These are phyloP conservation scores for Muscicapa comitata DNA, from an alignment of 2,797 vertebrate species.

Conservation along the genomic window DNA sequence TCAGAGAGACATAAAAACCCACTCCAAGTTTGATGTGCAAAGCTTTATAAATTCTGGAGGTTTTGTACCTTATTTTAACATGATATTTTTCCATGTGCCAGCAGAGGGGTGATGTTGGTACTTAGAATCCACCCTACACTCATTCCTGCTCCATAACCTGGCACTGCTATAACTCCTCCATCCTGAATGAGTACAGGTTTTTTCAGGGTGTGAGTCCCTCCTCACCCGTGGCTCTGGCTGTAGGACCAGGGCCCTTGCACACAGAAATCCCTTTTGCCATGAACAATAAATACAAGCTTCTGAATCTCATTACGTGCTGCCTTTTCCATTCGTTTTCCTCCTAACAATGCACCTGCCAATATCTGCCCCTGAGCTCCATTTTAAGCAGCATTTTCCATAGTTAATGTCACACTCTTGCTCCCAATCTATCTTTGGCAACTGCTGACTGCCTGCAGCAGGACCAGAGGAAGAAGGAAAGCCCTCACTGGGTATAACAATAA, in stretches of 20 bases:
- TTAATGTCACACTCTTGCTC: slow-evolving; percentile 40
- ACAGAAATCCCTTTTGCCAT: slow-evolving; percentile 6
- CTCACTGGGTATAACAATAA: slow-evolving; percentile 14
- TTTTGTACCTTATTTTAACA: background rate
- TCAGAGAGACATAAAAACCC: background rate
- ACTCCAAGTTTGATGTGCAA: background rate
- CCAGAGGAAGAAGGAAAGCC: slow-evolving; percentile 24
- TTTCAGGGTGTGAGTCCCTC: background rate
- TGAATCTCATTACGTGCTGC: background rate
- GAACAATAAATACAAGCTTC: background rate
- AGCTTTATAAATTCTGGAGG: background rate
- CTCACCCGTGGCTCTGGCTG: background rate
- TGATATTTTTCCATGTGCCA: background rate
- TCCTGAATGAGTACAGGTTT: background rate
- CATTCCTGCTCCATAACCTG: background rate
- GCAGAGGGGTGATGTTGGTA: background rate
- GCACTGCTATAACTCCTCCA: background rate
- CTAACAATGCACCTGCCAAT: slow-evolving; percentile 49
- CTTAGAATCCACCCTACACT: background rate
- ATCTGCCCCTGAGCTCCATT: slow-evolving; percentile 43
- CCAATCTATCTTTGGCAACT: slow-evolving; percentile 31
- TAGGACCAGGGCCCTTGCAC: background rate
- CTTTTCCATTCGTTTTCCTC: slow-evolving; percentile 31
- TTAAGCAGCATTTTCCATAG: slow-evolving; percentile 47
- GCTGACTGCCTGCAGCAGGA: slow-evolving; percentile 23